Conservation (phyloP, 2,888 invertebrate species). For the Himalopsyche anomala region DNA sequence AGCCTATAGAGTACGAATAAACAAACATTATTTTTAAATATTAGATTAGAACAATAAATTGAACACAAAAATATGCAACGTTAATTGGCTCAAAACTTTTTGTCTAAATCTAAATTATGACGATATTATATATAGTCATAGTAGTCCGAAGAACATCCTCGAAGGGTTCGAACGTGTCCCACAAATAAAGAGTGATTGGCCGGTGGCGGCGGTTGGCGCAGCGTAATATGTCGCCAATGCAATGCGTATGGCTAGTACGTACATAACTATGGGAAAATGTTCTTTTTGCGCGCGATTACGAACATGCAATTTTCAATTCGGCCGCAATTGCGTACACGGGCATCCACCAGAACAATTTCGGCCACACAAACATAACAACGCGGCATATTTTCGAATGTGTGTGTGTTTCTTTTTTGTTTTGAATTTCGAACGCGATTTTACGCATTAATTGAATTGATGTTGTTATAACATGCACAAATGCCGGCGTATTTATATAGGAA, state of each 20-base stretch:
- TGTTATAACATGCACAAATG: not conserved
- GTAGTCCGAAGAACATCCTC: not conserved
- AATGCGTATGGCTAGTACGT: constrained; percentile 3
- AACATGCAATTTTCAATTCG: constrained; percentile 21
- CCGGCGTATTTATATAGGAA: not conserved
- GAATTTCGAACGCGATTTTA: constrained; percentile 6
- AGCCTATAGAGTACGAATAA: no score
- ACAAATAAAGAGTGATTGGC: constrained; percentile 27
- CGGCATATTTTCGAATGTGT: constrained; percentile 17
- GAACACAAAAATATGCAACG: no score
- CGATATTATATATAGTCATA: not conserved
- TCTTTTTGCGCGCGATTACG: constrained; percentile 22
- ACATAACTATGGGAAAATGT: constrained; percentile 27
- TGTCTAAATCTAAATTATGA: no score
- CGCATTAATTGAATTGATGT: not conserved
- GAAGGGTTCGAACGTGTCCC: constrained; percentile 20
- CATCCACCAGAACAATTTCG: constrained; percentile 5
- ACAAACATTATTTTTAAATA: no score
- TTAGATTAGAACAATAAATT: no score
- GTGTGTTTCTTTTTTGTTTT: not conserved
- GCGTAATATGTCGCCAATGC: not conserved
- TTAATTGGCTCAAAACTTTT: no score
- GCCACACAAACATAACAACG: constrained; percentile 3
- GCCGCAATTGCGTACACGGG: constrained; percentile 5
- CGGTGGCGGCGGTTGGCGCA: constrained; percentile 1